A percentile compares a stretch with the other conserved stretches of the same genome.
Evolutionary conservation across 2,113 vertebrate species (phyloP).

Genomic region (Microtus montanus): DNA sequence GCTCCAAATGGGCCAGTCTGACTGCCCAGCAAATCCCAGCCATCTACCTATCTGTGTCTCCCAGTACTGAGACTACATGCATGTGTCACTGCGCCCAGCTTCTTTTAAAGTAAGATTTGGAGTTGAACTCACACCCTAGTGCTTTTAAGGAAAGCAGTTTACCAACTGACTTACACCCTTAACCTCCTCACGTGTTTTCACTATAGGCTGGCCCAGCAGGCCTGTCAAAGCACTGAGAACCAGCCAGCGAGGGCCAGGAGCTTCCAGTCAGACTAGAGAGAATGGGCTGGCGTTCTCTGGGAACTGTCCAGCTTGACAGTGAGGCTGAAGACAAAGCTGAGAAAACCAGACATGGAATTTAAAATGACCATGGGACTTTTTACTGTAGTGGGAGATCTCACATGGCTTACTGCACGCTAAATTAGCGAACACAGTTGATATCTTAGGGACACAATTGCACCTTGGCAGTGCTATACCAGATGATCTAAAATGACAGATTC

Average conservation of each 20-base stretch:
- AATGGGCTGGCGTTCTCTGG: background rate
- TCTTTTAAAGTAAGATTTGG: background rate
- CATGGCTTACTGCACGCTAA: conserved; percentile 37
- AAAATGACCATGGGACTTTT: conserved; percentile 7
- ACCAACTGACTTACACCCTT: no score
- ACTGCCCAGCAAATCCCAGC: background rate
- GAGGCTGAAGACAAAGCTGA: background rate
- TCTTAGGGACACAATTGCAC: conserved; percentile 55
- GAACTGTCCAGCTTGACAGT: background rate
- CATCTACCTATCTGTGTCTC: background rate
- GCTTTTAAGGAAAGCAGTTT: background rate
- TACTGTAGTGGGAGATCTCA: conserved; percentile 28
- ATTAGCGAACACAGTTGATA: conserved; percentile 68
- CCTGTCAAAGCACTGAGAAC: background rate
- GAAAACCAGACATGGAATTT: background rate
- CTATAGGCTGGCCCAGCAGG: background rate
- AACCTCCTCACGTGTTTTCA: background rate
- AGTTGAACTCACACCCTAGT: background rate
- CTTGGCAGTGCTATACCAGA: conserved; percentile 47
- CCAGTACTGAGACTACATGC: background rate
- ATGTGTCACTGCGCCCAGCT: background rate
- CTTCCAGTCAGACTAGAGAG: background rate
- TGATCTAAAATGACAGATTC: conserved; percentile 56
- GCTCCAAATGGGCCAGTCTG: background rate
- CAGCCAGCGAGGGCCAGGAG: background rate